These are phyloP conservation scores for Menidia menidia DNA, from an alignment of 2,797 vertebrate genomes.

Conservation along the genomic window DNA sequence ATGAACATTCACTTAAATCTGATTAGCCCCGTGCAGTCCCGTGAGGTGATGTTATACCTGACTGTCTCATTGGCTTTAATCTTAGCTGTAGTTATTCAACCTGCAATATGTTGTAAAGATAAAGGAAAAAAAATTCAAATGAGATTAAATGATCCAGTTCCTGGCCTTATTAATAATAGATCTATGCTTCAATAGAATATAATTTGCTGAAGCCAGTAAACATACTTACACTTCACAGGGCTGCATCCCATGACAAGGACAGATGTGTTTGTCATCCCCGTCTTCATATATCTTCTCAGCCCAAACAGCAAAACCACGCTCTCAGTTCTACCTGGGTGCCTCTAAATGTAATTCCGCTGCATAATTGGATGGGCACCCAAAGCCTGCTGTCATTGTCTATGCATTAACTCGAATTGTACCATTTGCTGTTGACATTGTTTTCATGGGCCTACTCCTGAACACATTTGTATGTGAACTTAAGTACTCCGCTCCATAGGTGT, in stretches of 20 bases:
- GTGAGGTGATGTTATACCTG: too few species aligned
- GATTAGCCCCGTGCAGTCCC: too few species aligned
- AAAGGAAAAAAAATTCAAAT: conserved; percentile 11
- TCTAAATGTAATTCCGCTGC: conserved; percentile 78
- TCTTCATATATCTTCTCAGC: conserved; percentile 61
- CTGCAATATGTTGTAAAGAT: background rate
- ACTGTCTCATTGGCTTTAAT: too few species aligned
- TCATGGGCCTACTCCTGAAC: conserved; percentile 66
- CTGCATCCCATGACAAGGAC: conserved; percentile 52
- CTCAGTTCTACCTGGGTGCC: conserved; percentile 78
- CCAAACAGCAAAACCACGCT: conserved; percentile 54
- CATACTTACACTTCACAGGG: conserved; percentile 8
- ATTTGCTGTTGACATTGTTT: conserved; percentile 77
- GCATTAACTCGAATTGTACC: conserved; percentile 74
- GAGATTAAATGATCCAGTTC: background rate
- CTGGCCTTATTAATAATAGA: conserved; percentile 24
- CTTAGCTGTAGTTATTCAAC: background rate
- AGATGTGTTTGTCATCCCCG: conserved; percentile 66
- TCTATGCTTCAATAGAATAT: conserved; percentile 23
- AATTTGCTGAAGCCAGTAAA: conserved; percentile 21
- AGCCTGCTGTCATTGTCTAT: conserved; percentile 73
- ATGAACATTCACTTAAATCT: too few species aligned
- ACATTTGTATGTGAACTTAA: conserved; percentile 63
- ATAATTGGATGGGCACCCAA: conserved; percentile 80
- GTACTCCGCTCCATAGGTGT: conserved; percentile 48